These are phyloP conservation scores for Meganola albula DNA, from an alignment of 2,888 invertebrate genomes.

Conservation along the genomic window DNA sequence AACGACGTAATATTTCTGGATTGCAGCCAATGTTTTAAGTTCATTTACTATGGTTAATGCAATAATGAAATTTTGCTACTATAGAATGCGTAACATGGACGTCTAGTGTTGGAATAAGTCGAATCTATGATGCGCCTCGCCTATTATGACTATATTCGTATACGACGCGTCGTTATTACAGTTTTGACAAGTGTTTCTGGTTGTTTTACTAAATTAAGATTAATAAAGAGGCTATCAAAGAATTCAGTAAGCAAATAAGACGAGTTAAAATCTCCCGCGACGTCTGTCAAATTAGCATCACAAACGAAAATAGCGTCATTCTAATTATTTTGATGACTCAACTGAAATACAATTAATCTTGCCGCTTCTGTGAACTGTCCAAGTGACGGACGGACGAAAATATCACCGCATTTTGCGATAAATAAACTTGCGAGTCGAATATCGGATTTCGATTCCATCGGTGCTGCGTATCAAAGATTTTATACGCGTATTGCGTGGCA, in stretches of 20 bases:
- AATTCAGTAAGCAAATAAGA: conserved; percentile 58
- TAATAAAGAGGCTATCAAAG: conserved; percentile 66
- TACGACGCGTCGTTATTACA: conserved; percentile 29
- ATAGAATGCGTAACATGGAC: conserved; percentile 27
- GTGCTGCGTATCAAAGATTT: conserved; percentile 75
- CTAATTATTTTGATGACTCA: conserved; percentile 79
- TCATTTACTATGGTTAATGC: conserved; percentile 46
- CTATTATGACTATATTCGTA: conserved; percentile 24
- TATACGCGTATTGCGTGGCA: conserved; percentile 54
- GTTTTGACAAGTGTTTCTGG: conserved; percentile 28
- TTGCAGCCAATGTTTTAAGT: conserved; percentile 58
- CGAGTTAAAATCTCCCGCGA: conserved; percentile 72
- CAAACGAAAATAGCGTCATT: conserved; percentile 77
- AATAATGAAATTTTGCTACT: conserved; percentile 40
- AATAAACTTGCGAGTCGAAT: conserved; percentile 69
- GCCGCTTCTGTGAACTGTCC: conserved; percentile 76
- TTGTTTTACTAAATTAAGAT: conserved; percentile 35
- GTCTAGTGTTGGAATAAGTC: conserved; percentile 7
- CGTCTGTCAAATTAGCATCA: conserved; percentile 78
- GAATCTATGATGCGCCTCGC: conserved; percentile 16
- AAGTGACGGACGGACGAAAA: conserved; percentile 74
- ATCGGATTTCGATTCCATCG: conserved; percentile 76
- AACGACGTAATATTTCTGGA: conserved; percentile 56
- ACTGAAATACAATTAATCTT: conserved; percentile 78
- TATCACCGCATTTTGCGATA: conserved; percentile 76